phyloP scores from a whole-genome alignment of 2,797 vertebrate genomes.

The Adelosebastes latens region DNA sequence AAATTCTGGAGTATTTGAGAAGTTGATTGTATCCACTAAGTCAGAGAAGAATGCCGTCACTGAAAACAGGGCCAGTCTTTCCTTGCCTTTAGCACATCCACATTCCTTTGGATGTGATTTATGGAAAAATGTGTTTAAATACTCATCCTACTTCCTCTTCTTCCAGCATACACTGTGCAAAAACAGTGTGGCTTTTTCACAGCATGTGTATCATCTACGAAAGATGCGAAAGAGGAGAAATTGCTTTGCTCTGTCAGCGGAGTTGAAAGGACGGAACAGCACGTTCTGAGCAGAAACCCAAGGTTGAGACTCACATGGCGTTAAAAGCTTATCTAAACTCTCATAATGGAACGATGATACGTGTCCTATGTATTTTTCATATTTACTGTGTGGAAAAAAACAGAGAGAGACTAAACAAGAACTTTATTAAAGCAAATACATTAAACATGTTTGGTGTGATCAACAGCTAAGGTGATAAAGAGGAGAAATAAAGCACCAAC shows the following conservation, averaged over 20 bases:
- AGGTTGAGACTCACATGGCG: background rate
- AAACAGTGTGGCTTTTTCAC: background rate
- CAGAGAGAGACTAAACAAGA: conserved; percentile 7
- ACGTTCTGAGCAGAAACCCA: conserved; percentile 14
- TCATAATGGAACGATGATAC: background rate
- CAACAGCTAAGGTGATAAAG: background rate
- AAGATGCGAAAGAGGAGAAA: background rate
- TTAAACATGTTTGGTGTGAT: background rate
- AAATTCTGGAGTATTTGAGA: background rate
- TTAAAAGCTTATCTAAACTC: background rate
- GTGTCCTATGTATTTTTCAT: background rate
- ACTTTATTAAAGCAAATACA: conserved; percentile 47
- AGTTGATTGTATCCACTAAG: background rate
- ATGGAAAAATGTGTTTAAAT: background rate
- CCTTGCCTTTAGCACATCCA: background rate
- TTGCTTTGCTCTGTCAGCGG: background rate
- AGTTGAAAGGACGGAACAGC: background rate
- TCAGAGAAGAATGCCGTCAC: background rate
- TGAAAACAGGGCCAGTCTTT: background rate
- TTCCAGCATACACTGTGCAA: background rate
- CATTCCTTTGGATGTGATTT: conserved; percentile 7
- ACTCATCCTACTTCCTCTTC: background rate
- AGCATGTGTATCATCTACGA: background rate
- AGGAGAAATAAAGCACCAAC: background rate
- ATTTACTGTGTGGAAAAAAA: background rate